Base-by-base conservation (phyloP, 2,113 vertebrate genomes). In the Ginglymostoma cirratum region DNA sequence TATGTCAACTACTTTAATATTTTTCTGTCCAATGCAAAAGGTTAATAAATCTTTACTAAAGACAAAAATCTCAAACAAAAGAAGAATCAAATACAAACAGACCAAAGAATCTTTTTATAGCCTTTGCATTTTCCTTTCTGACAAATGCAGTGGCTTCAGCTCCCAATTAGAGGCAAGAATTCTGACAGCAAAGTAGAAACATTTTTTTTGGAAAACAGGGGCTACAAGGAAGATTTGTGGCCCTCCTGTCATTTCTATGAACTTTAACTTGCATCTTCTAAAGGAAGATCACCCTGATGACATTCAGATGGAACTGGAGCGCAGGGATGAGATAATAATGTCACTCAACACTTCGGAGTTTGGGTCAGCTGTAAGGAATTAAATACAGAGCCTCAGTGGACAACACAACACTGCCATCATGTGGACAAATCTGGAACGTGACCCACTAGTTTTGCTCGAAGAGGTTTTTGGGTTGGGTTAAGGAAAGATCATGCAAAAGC, bases 381-480 rank as follows among this genome's bases (percentile, higher is more conserved):
- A 27, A 72, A 95, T 10, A 95, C 93, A 5, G 42, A 30, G 24
- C 67, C 93, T 70, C 38, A 70, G 42, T 95, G 67, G 23, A 27
- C 66, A 24, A 67, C 93, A 70, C 93, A 95, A 95, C 93, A 95
- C 93, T 95, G 93, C 93, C 93, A 95, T 95, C 93, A 95, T 48
- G 93, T 95, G 93, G 93, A 3, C 67, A 30, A 42, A 48, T 48
- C 45, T 42, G 93, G 67, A 14, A 94, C 30, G 38, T 45, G 66
- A 27, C 92, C 38, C 66, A 66, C 38, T 69, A 24, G n/a, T 10
- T 61, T 38, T 70, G 66, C 61, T 66, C n/a, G 12, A 42, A n/a
- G 65, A 24, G 92, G 90, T 1, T 15, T 94, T 48, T 48, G 65
- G n/a, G n/a, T 45, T 45, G 92, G 8, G 7, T 69, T 67, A 69